Conservation (phyloP, 2,888 invertebrate species). For the Gandaritis pyraliata region DNA sequence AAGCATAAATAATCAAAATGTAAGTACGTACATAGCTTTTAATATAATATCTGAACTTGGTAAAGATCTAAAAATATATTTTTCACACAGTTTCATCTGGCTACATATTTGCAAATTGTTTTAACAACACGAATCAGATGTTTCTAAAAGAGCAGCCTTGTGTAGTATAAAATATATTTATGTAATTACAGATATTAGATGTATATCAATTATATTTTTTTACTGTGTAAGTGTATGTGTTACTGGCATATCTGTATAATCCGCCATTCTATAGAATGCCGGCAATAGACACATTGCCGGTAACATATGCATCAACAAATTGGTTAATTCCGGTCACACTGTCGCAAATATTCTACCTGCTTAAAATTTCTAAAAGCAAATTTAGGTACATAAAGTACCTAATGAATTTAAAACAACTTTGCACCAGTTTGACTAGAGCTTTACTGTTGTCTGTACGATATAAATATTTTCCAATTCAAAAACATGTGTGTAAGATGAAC, state of each 20-base stretch:
- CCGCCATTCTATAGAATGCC: too few relatives aligned
- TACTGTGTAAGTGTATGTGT: conserved; percentile 37
- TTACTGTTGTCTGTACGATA: conserved; percentile 14
- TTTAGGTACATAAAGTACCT: background rate
- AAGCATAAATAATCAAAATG: conserved; percentile 22
- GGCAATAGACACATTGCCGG: too few relatives aligned
- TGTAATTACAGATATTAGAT: conserved; percentile 37
- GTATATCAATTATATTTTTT: conserved; percentile 44
- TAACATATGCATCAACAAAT: conserved; percentile 7
- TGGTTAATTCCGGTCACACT: conserved; percentile 6
- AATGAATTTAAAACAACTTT: conserved; percentile 3
- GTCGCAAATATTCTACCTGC: conserved; percentile 23
- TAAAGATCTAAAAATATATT: conserved; percentile 20
- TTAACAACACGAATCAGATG: conserved; percentile 28
- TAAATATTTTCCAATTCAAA: conserved; percentile 10
- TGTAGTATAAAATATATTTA: conserved; percentile 35
- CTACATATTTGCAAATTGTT: conserved; percentile 15
- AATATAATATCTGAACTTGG: conserved; percentile 18
- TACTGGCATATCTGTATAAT: too few relatives aligned
- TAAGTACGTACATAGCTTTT: conserved; percentile 33
- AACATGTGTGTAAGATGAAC: background rate
- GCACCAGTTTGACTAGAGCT: conserved; percentile 5
- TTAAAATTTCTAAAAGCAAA: background rate
- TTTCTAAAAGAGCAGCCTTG: conserved; percentile 28
- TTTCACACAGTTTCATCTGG: conserved; percentile 20